Conservation (phyloP, 2,113 vertebrate species). For the Garra rufa region DNA sequence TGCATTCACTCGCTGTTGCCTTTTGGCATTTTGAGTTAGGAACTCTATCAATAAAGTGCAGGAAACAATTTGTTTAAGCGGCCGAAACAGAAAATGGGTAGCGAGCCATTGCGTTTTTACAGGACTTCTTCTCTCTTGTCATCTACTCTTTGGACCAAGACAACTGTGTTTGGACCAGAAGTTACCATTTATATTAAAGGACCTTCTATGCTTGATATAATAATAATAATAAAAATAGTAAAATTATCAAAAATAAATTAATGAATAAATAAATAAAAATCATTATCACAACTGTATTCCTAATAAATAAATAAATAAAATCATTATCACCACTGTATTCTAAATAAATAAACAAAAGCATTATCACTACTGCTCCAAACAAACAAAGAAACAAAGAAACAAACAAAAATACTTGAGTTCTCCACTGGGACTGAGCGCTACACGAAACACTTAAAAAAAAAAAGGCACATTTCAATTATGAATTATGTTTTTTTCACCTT, state of each 20-base stretch:
- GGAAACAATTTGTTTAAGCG: conserved; percentile 46
- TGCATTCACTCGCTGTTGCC: conserved; percentile 26
- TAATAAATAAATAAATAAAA: no score
- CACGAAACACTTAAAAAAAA: conserved; percentile 33
- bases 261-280: no score
- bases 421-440: background rate
- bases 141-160: background rate
- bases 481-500: conserved; percentile 33
- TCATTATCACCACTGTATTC: no score
- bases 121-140: background rate
- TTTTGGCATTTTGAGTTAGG: conserved; percentile 29
- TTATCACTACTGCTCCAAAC: no score
- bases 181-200: conserved; percentile 13
- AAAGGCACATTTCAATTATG: conserved; percentile 28
- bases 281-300: background rate
- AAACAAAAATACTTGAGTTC: background rate
- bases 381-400: background rate
- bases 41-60: conserved; percentile 42
- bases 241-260: background rate
- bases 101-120: conserved; percentile 30
- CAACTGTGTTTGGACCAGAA: background rate
- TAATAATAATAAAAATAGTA: no score
- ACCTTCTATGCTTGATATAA: no score
- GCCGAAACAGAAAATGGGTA: conserved; percentile 16
- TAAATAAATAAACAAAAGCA: no score